Evolutionary conservation across 1,140 invertebrate genomes (phyloP).

Genomic region (Drosophila elegans): DNA sequence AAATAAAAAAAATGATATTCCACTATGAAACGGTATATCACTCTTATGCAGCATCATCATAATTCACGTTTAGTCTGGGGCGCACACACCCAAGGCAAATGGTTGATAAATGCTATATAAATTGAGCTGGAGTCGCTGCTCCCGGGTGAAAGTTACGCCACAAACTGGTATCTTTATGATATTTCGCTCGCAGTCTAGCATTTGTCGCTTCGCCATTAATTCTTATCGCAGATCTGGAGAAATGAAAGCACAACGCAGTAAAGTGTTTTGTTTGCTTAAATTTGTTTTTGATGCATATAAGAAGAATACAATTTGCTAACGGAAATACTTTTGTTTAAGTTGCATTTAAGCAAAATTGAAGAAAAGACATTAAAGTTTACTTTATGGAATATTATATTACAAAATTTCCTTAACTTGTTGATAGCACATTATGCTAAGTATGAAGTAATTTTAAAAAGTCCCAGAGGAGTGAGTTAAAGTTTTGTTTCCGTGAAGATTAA

Average conservation of each 20-base stretch:
- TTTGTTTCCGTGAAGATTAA: no score
- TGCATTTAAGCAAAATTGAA: no score
- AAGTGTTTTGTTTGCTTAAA: neutral
- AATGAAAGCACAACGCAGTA: neutral
- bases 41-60: conserved; percentile 73
- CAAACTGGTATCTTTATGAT: conserved; percentile 41
- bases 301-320: no score
- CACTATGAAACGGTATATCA: conserved; percentile 55
- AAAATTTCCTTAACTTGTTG: no score
- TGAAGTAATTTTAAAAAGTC: no score
- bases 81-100: conserved; percentile 52
- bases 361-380: no score
- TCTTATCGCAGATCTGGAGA: conserved; percentile 16
- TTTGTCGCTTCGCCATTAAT: conserved; percentile 25
- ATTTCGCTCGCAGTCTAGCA: neutral
- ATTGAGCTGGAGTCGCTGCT: conserved; percentile 33
- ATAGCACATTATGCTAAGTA: no score
- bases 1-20: conserved; percentile 46
- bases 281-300: no score
- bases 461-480: no score
- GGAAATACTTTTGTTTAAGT: no score
- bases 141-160: conserved; percentile 17
- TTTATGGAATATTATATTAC: no score
- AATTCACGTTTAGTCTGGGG: conserved; percentile 57
- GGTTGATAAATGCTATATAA: conserved; percentile 43